Conservation (phyloP, 2,113 vertebrate species). For the Thalassarche chlororhynchos region DNA sequence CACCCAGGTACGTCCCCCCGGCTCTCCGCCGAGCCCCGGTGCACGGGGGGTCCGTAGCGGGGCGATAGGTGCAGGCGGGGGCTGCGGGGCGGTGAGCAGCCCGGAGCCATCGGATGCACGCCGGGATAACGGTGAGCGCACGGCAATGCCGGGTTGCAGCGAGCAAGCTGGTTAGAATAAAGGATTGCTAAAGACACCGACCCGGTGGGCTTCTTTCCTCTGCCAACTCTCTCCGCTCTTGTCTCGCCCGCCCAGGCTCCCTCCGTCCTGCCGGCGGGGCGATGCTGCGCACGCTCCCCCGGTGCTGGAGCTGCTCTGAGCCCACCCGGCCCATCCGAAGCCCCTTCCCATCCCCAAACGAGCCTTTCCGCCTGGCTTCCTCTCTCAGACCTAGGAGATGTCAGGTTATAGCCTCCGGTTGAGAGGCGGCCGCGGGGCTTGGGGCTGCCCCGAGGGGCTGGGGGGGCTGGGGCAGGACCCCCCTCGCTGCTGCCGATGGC, state of each 20-base stretch:
- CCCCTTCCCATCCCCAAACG: not conserved
- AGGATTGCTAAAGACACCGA: not conserved
- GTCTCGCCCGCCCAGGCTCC: conserved; percentile 28
- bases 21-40: not conserved
- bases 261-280: not conserved
- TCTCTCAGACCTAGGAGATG: not conserved
- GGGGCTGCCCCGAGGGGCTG: not conserved
- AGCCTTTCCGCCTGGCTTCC: not conserved
- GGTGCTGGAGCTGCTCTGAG: not conserved
- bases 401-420: not conserved
- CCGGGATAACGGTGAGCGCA: not conserved
- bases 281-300: not conserved
- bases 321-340: not conserved
- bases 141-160: not conserved
- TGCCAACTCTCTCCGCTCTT: conserved; percentile 31
- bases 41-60: not conserved
- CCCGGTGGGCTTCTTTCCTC: not conserved
- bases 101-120: not conserved
- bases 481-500: not conserved
- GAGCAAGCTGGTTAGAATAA: not conserved
- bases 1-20: conserved; percentile 20
- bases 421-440: not conserved
- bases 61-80: not conserved
- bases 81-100: not conserved
- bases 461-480: not conserved